Percentiles rank a stretch among this genome's conserved stretches.
phyloP scores from a whole-genome alignment of 2,113 vertebrate genomes.

The Asarcornis scutulata region DNA sequence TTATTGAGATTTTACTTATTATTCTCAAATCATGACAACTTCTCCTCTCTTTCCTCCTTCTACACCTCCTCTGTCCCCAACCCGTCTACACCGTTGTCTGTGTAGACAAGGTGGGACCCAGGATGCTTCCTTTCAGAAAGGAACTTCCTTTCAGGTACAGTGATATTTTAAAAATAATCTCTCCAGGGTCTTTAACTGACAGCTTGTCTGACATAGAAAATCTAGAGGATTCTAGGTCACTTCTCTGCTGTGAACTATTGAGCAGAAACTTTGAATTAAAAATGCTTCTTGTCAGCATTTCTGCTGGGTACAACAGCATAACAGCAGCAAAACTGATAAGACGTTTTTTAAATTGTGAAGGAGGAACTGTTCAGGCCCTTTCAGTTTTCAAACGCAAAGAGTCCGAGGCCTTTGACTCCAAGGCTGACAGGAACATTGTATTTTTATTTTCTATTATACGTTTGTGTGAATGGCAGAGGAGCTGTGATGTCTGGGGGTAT shows the following conservation, averaged over 20 bases:
- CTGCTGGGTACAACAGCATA: neutral
- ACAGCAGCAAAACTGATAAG: neutral
- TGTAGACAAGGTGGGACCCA: neutral
- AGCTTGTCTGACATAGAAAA: neutral
- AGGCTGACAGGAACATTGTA: neutral
- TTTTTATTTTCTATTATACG: neutral
- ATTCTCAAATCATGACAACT: neutral
- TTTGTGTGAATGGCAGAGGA: neutral
- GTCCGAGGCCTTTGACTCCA: neutral
- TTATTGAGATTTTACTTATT: neutral
- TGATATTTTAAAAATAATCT: neutral
- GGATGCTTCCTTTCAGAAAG: neutral
- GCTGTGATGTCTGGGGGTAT: neutral
- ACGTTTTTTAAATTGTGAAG: neutral
- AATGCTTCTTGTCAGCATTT: neutral
- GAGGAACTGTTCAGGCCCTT: neutral
- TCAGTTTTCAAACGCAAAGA: neutral
- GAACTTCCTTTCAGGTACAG: neutral
- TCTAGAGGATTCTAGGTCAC: constrained; percentile 33
- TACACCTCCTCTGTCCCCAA: neutral
- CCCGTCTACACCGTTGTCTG: neutral
- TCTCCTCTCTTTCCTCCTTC: neutral
- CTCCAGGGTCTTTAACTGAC: neutral
- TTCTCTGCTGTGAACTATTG: neutral
- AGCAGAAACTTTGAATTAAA: constrained; percentile 50